A percentile compares a stretch with the other conserved stretches of the same genome.
phyloP scores from a whole-genome alignment of 2,797 vertebrate species.

The Champsocephalus esox region DNA sequence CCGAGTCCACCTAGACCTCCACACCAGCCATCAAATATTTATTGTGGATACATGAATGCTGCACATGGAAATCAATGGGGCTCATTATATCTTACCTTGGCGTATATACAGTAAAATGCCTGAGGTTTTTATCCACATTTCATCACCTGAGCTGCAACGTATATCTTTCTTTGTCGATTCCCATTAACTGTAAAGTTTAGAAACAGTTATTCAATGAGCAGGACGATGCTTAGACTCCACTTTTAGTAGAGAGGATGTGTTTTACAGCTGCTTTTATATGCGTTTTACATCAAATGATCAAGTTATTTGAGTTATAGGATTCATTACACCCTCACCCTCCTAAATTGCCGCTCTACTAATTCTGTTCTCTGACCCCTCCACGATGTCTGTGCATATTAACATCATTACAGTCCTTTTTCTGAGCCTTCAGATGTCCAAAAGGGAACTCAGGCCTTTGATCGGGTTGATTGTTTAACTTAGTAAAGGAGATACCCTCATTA shows the following conservation, averaged over 20 bases:
- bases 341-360: not conserved
- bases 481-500: not conserved
- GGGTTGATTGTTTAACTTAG: not conserved
- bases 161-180: not conserved
- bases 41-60: conserved; percentile 79
- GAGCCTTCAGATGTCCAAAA: not conserved
- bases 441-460: not conserved
- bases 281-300: not conserved
- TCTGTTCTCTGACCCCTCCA: not conserved
- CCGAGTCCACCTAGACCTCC: conserved; percentile 55
- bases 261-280: not conserved
- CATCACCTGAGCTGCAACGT: conserved; percentile 11
- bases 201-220: not conserved
- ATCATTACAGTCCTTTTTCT: not conserved
- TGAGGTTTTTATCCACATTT: conserved; percentile 33
- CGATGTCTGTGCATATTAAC: not conserved
- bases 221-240: too few species aligned
- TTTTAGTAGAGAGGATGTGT: not conserved
- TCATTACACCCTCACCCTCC: not conserved
- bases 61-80: conserved; percentile 74
- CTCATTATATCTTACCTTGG: conserved; percentile 73
- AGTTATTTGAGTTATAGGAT: not conserved
- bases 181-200: not conserved
- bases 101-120: conserved; percentile 21
- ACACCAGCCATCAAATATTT: conserved; percentile 84